A percentile compares a stretch with the other conserved stretches of the same genome.
Conservation (phyloP, 23 tunicate species). For the Trididemnum miniatum region DNA sequence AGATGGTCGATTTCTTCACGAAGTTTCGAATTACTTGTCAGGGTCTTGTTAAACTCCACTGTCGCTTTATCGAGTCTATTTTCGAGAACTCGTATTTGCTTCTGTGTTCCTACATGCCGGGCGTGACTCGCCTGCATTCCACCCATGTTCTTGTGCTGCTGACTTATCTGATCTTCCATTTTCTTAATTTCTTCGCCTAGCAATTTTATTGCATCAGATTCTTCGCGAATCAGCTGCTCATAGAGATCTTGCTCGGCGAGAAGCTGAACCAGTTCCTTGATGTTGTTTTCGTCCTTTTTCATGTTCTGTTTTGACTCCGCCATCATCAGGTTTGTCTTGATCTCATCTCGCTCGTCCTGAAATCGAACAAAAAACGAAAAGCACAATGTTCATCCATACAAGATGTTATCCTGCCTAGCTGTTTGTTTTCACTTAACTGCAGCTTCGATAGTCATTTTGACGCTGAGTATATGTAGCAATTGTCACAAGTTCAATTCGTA, state of each 20-base stretch:
- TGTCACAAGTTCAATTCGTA: too few species aligned
- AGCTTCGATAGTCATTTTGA: too few species aligned
- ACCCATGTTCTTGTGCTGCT: conserved; percentile 81
- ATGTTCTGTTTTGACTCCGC: conserved; percentile 81
- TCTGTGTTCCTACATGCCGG: conserved; percentile 83
- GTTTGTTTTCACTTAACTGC: too few species aligned
- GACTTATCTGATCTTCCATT: conserved; percentile 60
- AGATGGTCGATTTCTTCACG: conserved; percentile 90
- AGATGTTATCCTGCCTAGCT: too few species aligned
- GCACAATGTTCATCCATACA: too few species aligned
- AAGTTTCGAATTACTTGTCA: conserved; percentile 75
- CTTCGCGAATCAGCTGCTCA: conserved; percentile 66
- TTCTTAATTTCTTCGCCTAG: conserved; percentile 65
- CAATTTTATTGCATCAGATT: conserved; percentile 41
- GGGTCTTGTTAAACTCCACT: conserved; percentile 79
- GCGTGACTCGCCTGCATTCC: conserved; percentile 86
- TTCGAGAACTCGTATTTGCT: conserved; percentile 81
- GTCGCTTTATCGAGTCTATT: conserved; percentile 94
- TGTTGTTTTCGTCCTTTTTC: conserved; percentile 66
- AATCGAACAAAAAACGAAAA: not conserved
- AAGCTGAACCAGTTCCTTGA: conserved; percentile 61
- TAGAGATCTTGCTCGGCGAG: conserved; percentile 80
- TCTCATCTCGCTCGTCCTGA: conserved; percentile 85
- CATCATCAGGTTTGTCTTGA: conserved; percentile 67
- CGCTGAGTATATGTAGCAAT: too few species aligned